Evolutionary conservation across 64 coral and sea anemone species (phyloP).

Genomic region (Acropora yongei): DNA sequence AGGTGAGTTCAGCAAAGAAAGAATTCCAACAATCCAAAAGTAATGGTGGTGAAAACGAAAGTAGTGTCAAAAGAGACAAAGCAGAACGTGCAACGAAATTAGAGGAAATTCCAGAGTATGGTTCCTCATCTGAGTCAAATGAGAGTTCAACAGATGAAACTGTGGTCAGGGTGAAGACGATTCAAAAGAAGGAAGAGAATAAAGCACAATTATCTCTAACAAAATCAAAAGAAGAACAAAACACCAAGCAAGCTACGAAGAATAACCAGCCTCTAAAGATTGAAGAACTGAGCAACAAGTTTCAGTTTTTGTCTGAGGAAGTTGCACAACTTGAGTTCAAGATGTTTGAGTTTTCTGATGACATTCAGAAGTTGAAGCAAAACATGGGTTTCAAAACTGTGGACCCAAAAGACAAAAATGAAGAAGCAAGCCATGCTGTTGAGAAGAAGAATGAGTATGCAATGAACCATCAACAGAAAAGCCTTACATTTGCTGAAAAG

Average conservation of each 20-base stretch:
- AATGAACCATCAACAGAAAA: constrained; percentile 62
- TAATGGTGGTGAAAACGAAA: not conserved
- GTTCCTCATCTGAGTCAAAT: constrained; percentile 26
- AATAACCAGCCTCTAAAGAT: constrained; percentile 57
- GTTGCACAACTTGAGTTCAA: constrained; percentile 86
- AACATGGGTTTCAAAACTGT: constrained; percentile 76
- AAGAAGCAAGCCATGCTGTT: not conserved
- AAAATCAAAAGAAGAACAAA: not conserved
- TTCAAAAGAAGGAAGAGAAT: not conserved
- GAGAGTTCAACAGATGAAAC: constrained; percentile 53
- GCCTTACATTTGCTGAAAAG: constrained; percentile 29
- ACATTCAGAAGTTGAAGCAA: constrained; percentile 82
- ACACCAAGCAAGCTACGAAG: not conserved
- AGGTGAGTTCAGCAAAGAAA: not conserved
- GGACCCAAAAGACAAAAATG: constrained; percentile 28
- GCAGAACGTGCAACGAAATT: constrained; percentile 25
- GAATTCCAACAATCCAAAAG: not conserved
- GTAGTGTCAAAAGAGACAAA: constrained; percentile 2
- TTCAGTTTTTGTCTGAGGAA: constrained; percentile 72
- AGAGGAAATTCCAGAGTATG: constrained; percentile 65
- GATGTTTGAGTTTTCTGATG: constrained; percentile 88
- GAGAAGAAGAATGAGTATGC: constrained; percentile 19
- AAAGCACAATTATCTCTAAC: not conserved
- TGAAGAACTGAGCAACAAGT: constrained; percentile 59
- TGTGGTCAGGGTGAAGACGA: not conserved